Base-by-base conservation (phyloP, 2,888 invertebrate species). In the Apeira syringaria region DNA sequence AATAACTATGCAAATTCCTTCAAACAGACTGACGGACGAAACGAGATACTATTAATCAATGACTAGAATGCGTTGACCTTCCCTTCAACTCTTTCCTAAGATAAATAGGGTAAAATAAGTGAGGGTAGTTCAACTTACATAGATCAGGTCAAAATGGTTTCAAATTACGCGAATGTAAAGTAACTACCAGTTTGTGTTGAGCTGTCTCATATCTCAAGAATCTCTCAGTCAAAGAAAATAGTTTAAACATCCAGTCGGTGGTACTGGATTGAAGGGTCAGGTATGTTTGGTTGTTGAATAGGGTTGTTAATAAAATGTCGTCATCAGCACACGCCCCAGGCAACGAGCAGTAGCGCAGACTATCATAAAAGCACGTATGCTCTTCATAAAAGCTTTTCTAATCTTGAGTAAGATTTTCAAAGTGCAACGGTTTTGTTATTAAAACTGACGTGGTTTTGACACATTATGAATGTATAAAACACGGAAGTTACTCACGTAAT, bases 1-100 rank as follows among this genome's bases (percentile, higher is more conserved):
- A 75, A 77, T 78, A 79, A 79, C 72, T 74, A 84, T 84, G 80
- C 77, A 80, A 84, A 86, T 83, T 72, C 62, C 50, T 52, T 57
- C 68, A 73, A 78, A 78, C 74, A 69, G 63, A 44, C 50, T 44
- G 53, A 50, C 46, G 26, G 40, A 27, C 47, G 34, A 32, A 39
- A 32, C 47, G 20, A 20, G 27, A 24, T 20, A 3, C n/a, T n/a
- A 12, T n/a, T 11, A 0, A 12, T 7, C 10, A 18, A 3, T 7
- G 11, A 22, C 41, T 36, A 33, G 22, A 22, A 31, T 29, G 15
- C 29, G 15, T 31, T 6, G 29, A 39, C 20, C 39, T 30, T 13
- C 11, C 13, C 17, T 2, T 10, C 25, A 12, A 17, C 4, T 5
- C 9, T 9, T 2, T 1, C 11, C 20, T 11, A 9, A 20, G 20